Evolutionary conservation across 1,140 invertebrate genomes (phyloP), one percentile per base, ranked within the genome.

Genomic region (Aradophagus sp.): DNA sequence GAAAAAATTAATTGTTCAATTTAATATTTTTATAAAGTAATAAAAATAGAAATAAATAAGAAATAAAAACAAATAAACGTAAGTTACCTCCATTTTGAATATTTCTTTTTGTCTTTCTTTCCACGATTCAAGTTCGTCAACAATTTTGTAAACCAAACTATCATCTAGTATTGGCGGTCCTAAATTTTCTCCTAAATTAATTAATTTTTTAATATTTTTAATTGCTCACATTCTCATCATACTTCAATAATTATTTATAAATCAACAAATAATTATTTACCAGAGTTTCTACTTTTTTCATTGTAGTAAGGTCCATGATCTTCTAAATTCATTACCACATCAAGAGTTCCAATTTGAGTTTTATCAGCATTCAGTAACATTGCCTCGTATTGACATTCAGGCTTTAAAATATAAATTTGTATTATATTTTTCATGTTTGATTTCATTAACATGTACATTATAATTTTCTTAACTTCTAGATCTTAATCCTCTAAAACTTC

Each of bases 101-200:
- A 85, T 75, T 68, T 85, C 81, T 45, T 86, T 85, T 56, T 87
- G 83, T 16, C 72, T 74, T 62, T 86, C 83, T 71, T 87, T 88
- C 87, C 87, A 89, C 2, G 80, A 83, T 76, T 88, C 86, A 2
- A 89, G 77, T 44, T 89, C 87, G 14, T 84, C 77, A 10, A 88
- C 80, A 63, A 87, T 87, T 80, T 87, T 87, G 14, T 87, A 81
- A 1, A 80, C 80, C 36, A 87, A 77, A 56, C 79, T 78, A 19
- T 87, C 86, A 45, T 87, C 82, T 7, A 87, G 59, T 52, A 86
- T 82, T 13, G 82, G 79, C 8, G 86, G 86, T n/a, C 77, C 77
- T 15, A 86, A 72, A 67, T 82, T 80, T 70, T 83, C 80, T 27
- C 35, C 79, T 78, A 53, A 27, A 68, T n/a, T n/a, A n/a, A n/a